Evolutionary conservation across 2,797 vertebrate species (phyloP), one percentile per base, ranked within the genome.

Genomic region (Microhierax caerulescens): DNA sequence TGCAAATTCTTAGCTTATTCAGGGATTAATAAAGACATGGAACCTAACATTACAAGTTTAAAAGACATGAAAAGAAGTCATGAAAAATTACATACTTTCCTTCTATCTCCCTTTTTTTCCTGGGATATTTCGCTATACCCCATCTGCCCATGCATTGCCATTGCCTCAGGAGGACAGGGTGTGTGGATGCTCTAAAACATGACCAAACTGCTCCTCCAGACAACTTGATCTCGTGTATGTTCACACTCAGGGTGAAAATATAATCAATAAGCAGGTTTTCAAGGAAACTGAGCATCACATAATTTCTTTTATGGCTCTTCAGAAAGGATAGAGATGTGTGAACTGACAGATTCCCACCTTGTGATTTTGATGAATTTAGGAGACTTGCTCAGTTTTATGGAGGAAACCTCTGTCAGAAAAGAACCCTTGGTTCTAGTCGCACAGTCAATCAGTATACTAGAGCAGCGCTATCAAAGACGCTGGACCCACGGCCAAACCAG

Each of bases 401-500:
- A 9, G 37, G 25, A 85, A 70, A 5, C 1, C 10, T 13, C 19
- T 48, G 25, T 20, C 25, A 75, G 69, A 25, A 45, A 20, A 60
- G 7, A 57, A 5, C 11, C 3, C 5, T 59, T 28, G 18, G 37
- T 67, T 81, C 57, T 45, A 64, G 32, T 34, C 6, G 1, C 36
- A 23, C 32, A 32, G 7, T 13, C 32, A 27, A 8, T 4, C 5
- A 6, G 12, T 6, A 7, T 2, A 6, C 57, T 8, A 16, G 34
- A 50, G 15, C 36, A 67, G 12, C 0, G 0, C 8, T 11, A 10
- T 11, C 37, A 22, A 45, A 56, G 7, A 17, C 0, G 0, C 21
- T 32, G 59, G 67, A 57, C 37, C 75, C 41, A 34, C 0, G 0
- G n/a, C 32, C 41, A 79, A 76, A 73, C 22, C n/a, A 16, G 2